Evolutionary conservation across 2,113 vertebrate species (phyloP), one percentile per base, ranked within the genome.

Genomic region (Thalassoma bifasciatum): DNA sequence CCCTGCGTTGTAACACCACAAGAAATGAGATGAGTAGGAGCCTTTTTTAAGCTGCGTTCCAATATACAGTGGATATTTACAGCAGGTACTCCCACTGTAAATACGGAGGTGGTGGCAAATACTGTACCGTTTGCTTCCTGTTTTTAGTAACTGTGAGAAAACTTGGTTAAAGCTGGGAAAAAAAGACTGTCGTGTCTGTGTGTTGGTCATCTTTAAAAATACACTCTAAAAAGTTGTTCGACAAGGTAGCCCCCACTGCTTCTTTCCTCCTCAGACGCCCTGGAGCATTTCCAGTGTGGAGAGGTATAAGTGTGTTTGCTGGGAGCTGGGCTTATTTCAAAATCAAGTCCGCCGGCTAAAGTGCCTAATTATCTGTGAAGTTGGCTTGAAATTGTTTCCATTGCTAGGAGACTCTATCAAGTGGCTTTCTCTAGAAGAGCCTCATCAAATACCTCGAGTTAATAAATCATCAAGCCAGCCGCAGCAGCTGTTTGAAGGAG

Each of bases 311-410:
- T 57, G 84, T 12, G 56, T 54, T 64, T 68, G 80, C 85, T 64
- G 53, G 49, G 53, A 83, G 79, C 78, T 70, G 37, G 44, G 81
- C 86, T 84, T 80, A 77, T 85, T 78, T 89, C 58, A 75, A 85
- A 89, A 91, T 86, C 86, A 91, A 81, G 81, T 74, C 89, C 46
- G 65, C 75, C 37, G 75, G 89, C 87, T 87, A 78, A 92, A 92
- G 86, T 75, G 86, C 83, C 88, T 92, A 92, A 93, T 93, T 93
- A 92, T 91, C 86, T 91, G 88, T 92, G 89, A 91, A 91, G 91
- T 82, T 91, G 85, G 81, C 81, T 88, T 88, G 82, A 89, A 88
- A 93, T 91, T 88, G 86, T 92, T 91, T 92, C 88, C 72, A 91
- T 80, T 77, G 78, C 80, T 80, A 71, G 74, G 53, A 88, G 88